Base-by-base conservation (phyloP, 2,113 vertebrate genomes). In the Embiotoca jacksoni region DNA sequence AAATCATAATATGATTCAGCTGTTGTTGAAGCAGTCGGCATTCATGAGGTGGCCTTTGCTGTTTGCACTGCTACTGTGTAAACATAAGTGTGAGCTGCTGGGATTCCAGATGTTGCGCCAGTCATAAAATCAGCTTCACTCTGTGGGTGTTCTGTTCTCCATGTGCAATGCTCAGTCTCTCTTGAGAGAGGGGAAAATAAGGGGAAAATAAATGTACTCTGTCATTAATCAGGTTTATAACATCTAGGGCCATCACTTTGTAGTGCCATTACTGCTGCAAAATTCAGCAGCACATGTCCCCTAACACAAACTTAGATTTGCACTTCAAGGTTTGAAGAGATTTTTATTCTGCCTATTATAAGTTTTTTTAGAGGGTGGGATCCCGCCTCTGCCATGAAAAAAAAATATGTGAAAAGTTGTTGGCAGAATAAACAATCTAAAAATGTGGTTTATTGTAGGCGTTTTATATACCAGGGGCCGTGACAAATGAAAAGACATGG, bases 61-160 rank as follows among this genome's bases (percentile, higher is more conserved):
- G 79, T 92, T 92, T 89, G 81, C 57, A 47, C 59, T 81, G 56
- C 23, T 13, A 13, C 61, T 85, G 76, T 73, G 57, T 46, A 89
- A 91, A 91, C 82, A 84, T 33, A 61, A 77, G 50, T 15, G 75
- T 5, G 31, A 10, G 72, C 67, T 7, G 7, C 47, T 11, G 78
- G 83, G n/a, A 70, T 56, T 72, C 68, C 85, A 80, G 71, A 85
- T 88, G 80, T 82, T 82, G 53, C 54, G 16, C 60, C 31, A 7
- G 3, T 71, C 53, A 73, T 68, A 65, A 78, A 62, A 59, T 46
- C 8, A 55, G 31, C n/a, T 6, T 68, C 11, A 49, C 54, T 44
- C 37, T 15, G 33, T 64, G n/a, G 49, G 47, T 47, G 8, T 72
- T 52, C 4, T 66, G 32, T 55, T 52, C 13, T 33, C n/a, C 1